Percentiles rank a stretch among this genome's conserved stretches.
These are phyloP conservation scores for Perognathus longimembris DNA, from an alignment of 2,113 vertebrate species.

Conservation along the genomic window DNA sequence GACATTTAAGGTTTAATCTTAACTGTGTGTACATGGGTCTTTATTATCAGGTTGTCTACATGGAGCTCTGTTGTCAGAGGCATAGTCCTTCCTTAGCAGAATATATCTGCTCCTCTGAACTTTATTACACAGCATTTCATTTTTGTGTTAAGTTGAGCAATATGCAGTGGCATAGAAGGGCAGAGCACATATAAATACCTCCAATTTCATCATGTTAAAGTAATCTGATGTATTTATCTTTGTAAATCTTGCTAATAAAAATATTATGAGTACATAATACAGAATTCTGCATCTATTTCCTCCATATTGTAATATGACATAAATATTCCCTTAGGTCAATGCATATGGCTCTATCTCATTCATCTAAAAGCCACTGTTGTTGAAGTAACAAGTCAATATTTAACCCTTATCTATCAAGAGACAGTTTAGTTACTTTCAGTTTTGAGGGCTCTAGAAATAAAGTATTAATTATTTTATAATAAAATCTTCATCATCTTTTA, in stretches of 20 bases:
- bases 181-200: background rate
- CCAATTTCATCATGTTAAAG: background rate
- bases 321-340: background rate
- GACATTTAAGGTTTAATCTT: background rate
- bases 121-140: background rate
- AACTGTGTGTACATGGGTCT: background rate
- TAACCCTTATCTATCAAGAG: background rate
- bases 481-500: background rate
- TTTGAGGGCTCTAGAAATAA: background rate
- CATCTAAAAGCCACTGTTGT: constrained; percentile 5
- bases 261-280: background rate
- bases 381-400: background rate
- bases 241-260: background rate
- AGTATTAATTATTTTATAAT: background rate
- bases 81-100: background rate
- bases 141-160: background rate
- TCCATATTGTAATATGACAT: background rate
- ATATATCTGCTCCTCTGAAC: background rate
- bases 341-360: background rate
- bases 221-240: background rate
- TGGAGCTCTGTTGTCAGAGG: background rate
- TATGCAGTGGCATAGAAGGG: background rate
- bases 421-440: background rate
- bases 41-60: background rate
- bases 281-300: background rate